These are phyloP conservation scores for Hippotragus niger DNA, from an alignment of 2,113 vertebrate species.

Conservation along the genomic window DNA sequence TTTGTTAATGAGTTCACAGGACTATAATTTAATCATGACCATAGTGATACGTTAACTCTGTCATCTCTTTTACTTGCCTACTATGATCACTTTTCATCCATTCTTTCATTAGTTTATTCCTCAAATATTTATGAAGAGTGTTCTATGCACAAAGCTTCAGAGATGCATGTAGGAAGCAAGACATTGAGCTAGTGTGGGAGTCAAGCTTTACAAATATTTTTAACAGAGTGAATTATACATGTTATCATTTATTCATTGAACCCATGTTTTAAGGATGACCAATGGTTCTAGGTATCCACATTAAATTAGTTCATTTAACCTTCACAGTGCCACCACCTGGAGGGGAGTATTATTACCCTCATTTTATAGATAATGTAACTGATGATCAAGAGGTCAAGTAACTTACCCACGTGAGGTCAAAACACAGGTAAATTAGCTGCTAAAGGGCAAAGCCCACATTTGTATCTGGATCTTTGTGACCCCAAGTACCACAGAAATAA, in stretches of 20 bases:
- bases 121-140: background rate
- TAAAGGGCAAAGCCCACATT: background rate
- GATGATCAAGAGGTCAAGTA: background rate
- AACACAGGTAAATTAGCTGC: background rate
- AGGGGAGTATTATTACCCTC: background rate
- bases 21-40: background rate
- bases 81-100: background rate
- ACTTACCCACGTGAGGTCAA: background rate
- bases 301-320: background rate
- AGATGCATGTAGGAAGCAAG: background rate
- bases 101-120: background rate
- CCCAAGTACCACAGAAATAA: background rate
- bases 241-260: background rate
- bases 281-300: background rate
- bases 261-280: background rate
- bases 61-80: background rate
- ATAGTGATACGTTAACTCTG: background rate
- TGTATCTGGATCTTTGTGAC: background rate
- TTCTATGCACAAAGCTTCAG: background rate
- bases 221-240: background rate
- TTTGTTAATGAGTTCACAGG: background rate
- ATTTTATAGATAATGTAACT: background rate
- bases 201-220: background rate
- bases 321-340: background rate
- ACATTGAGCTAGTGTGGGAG: too few relatives aligned